phyloP scores from a whole-genome alignment of 2,797 vertebrate species.

The Graptemys geographica region DNA sequence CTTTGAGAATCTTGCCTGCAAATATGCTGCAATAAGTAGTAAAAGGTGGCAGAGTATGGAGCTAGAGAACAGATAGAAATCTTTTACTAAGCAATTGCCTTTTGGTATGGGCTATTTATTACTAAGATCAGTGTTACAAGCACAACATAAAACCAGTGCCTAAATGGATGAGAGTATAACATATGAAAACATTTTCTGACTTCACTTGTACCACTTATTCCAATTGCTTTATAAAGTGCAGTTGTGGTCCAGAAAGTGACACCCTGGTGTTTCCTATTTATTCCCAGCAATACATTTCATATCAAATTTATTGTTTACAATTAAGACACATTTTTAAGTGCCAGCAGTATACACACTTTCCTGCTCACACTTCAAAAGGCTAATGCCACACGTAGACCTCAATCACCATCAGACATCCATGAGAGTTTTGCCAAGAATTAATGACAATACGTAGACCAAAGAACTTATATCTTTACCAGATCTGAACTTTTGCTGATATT shows the following conservation, averaged over 20 bases:
- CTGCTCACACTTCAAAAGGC: not conserved
- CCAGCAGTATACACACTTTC: not conserved
- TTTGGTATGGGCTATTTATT: slow-evolving; percentile 56
- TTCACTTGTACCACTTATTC: slow-evolving; percentile 13
- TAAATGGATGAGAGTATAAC: not conserved
- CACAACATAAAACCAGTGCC: not conserved
- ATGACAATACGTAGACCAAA: slow-evolving; percentile 15
- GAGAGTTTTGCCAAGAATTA: not conserved
- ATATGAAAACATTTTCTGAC: not conserved
- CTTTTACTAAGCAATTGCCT: slow-evolving; percentile 38
- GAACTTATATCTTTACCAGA: not conserved
- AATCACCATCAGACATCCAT: not conserved
- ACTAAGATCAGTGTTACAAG: slow-evolving; percentile 32
- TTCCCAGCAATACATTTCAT: not conserved
- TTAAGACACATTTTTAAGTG: not conserved
- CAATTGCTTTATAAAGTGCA: not conserved
- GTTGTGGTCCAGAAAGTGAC: not conserved
- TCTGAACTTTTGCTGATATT: not conserved
- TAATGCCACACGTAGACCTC: not conserved
- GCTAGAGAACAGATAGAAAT: slow-evolving; percentile 33
- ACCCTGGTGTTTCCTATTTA: not conserved
- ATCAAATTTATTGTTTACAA: not conserved
- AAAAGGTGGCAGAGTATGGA: slow-evolving; percentile 16
- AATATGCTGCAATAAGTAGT: slow-evolving; percentile 37
- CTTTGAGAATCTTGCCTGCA: slow-evolving; percentile 23